These are phyloP conservation scores for Heterodera filipjevi DNA, from an alignment of 2,888 invertebrate species.

Conservation along the genomic window DNA sequence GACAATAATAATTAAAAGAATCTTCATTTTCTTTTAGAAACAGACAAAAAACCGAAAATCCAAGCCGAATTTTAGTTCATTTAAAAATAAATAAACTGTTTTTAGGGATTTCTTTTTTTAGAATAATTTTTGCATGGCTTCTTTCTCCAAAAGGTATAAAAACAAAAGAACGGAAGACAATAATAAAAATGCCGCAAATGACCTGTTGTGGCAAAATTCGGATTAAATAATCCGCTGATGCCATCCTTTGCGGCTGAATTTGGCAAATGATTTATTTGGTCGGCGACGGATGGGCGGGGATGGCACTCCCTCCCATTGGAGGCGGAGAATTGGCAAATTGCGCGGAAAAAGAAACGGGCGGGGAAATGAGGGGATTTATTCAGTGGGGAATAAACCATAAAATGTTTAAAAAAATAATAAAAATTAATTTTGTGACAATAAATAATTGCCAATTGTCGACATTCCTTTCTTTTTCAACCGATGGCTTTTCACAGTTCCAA, in stretches of 20 bases:
- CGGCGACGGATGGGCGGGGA: not conserved
- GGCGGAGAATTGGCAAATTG: not conserved
- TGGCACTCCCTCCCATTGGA: not conserved
- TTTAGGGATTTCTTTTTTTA: too few relatives aligned
- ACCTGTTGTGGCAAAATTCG: conserved; percentile 10
- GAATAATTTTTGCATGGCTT: conserved; percentile 11
- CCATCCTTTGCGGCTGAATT: conserved; percentile 1
- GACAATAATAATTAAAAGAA: too few relatives aligned
- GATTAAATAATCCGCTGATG: conserved; percentile 7
- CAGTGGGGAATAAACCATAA: not conserved
- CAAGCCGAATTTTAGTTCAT: too few relatives aligned
- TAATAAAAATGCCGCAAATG: not conserved
- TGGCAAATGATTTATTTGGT: not conserved
- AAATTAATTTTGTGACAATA: too few relatives aligned
- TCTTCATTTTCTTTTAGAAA: too few relatives aligned
- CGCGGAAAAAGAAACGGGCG: not conserved
- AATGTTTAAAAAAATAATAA: too few relatives aligned
- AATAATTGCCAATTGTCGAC: too few relatives aligned
- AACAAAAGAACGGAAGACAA: not conserved
- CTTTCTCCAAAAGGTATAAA: not conserved
- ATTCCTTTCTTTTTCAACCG: too few relatives aligned
- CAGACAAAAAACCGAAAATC: too few relatives aligned
- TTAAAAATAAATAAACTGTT: too few relatives aligned
- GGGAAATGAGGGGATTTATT: not conserved
- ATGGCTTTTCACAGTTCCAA: not conserved